A percentile compares a stretch with the other conserved stretches of the same genome.
Conservation (phyloP, 2,113 vertebrate species). For the Gobiocypris rarus region DNA sequence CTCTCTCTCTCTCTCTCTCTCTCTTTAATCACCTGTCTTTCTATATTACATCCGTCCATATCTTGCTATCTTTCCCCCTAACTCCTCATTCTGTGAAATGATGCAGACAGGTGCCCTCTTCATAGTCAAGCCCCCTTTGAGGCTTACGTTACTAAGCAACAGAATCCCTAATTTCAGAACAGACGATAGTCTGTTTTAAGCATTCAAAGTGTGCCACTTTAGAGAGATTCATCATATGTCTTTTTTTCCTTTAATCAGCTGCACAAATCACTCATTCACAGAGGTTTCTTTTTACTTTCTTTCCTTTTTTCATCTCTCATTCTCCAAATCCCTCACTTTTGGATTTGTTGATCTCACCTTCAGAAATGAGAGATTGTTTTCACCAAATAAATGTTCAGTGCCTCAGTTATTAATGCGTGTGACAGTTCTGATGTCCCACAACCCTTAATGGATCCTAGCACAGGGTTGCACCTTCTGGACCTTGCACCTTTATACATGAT, state of each 20-base stretch:
- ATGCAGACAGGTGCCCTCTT: slow-evolving; percentile 52
- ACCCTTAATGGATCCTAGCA: background rate
- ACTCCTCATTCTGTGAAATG: slow-evolving; percentile 51
- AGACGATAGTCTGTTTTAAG: slow-evolving; percentile 56
- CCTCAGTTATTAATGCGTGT: background rate
- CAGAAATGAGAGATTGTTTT: background rate
- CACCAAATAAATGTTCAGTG: background rate
- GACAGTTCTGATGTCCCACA: background rate
- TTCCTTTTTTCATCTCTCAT: slow-evolving; percentile 32
- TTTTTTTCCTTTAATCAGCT: slow-evolving; percentile 10
- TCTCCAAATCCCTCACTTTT: slow-evolving; percentile 11
- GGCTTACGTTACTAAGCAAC: slow-evolving; percentile 60
- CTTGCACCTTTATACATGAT: background rate
- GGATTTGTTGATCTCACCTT: background rate
- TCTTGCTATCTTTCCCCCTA: slow-evolving; percentile 31
- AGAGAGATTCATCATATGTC: slow-evolving; percentile 27
- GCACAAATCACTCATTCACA: slow-evolving; percentile 6
- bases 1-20: no score
- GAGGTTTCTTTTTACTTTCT: background rate
- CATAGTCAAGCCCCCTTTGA: slow-evolving; percentile 50
- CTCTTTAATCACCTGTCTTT: background rate
- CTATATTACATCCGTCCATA: background rate
- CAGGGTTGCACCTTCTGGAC: background rate
- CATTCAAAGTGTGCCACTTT: slow-evolving; percentile 47
- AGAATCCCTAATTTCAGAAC: slow-evolving; percentile 60